A percentile compares a stretch with the other conserved stretches of the same genome.
phyloP scores from a whole-genome alignment of 2,113 vertebrate species.

The Hippocampus mohnikei region DNA sequence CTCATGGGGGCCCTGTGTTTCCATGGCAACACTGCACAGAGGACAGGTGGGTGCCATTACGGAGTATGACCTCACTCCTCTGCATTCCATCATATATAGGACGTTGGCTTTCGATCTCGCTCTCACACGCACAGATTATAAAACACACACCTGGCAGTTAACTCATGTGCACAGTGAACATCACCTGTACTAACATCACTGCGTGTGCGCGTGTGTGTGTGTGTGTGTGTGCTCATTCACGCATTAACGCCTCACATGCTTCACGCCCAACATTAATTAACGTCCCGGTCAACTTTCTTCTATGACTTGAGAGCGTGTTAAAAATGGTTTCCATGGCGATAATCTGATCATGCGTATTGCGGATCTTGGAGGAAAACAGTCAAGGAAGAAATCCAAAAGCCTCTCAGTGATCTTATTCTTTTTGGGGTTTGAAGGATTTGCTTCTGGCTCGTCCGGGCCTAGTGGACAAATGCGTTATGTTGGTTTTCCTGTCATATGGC shows the following conservation, averaged over 20 bases:
- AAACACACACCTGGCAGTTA: not conserved
- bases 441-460: not conserved
- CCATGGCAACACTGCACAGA: slow-evolving; percentile 30
- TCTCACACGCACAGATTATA: not conserved
- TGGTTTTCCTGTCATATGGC: not conserved
- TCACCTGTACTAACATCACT: not conserved
- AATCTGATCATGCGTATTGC: too few relatives aligned
- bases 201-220: not conserved
- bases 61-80: slow-evolving; percentile 16
- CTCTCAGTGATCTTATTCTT: not conserved
- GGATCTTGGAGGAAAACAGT: too few relatives aligned
- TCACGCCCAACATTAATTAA: not conserved
- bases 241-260: not conserved
- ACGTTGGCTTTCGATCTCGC: not conserved
- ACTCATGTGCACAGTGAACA: not conserved
- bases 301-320: not conserved
- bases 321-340: not conserved
- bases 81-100: slow-evolving; percentile 13
- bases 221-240: too few relatives aligned
- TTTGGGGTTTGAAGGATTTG: not conserved
- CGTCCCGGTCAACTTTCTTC: not conserved
- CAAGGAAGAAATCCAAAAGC: not conserved
- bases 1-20: slow-evolving; percentile 42
- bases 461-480: not conserved
- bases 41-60: slow-evolving; percentile 56